A percentile compares a stretch with the other conserved stretches of the same genome.
Evolutionary conservation across 2,797 vertebrate genomes (phyloP).

Genomic region (Sebastes dallii): DNA sequence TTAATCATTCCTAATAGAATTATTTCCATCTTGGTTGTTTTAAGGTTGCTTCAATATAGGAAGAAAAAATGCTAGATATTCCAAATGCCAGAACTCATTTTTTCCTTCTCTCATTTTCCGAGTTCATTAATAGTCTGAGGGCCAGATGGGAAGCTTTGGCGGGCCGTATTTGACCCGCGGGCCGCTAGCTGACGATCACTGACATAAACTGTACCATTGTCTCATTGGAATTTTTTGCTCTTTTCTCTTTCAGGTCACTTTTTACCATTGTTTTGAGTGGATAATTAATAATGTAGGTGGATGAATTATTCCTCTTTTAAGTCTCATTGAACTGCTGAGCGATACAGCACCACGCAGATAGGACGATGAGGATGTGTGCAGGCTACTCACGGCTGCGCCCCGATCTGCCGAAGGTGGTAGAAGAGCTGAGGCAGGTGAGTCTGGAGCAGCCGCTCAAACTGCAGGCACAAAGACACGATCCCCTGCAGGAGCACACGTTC

Average conservation of each 20-base stretch:
- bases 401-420: constrained; percentile 95
- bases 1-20: no score
- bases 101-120: not conserved
- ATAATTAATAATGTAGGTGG: no score
- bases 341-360: not conserved
- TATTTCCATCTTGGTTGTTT: no score
- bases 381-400: constrained; percentile 94
- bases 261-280: not conserved
- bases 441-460: constrained; percentile 96
- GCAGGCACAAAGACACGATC: constrained; percentile 94
- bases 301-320: not conserved
- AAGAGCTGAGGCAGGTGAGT: constrained; percentile 96
- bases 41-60: no score
- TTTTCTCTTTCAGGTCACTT: not conserved
- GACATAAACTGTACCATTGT: not conserved
- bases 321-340: not conserved
- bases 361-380: not conserved
- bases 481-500: constrained; percentile 82
- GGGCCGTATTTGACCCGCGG: not conserved
- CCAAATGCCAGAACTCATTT: not conserved
- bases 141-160: not conserved
- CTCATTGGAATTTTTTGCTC: not conserved
- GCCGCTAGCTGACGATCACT: no score
- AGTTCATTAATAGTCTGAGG: not conserved
- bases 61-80: no score